Evolutionary conservation across 2,797 vertebrate species (phyloP).

Genomic region (Gallirallus australis): DNA sequence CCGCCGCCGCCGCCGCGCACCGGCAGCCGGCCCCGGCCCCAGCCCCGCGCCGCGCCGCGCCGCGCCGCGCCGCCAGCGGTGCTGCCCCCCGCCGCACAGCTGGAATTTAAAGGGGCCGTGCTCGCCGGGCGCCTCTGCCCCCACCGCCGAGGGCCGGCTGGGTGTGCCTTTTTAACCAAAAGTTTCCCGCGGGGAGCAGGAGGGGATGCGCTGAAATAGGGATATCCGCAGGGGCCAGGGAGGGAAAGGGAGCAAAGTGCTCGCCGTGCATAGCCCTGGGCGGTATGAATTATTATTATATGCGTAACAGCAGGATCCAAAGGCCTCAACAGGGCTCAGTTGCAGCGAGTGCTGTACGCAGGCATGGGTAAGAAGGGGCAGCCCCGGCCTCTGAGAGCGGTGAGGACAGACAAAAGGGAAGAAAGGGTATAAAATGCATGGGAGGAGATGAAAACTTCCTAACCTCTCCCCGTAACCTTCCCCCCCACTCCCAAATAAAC

Average conservation of each 20-base stretch:
- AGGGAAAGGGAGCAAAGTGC: background rate
- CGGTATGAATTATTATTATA: background rate
- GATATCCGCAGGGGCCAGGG: background rate
- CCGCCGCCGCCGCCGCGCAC: conserved; percentile 55
- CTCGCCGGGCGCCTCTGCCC: background rate
- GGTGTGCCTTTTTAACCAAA: background rate
- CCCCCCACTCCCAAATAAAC: too few species aligned
- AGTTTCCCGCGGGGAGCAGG: conserved; percentile 49
- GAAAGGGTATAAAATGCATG: background rate
- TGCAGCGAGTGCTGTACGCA: background rate
- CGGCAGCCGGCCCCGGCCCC: conserved; percentile 41
- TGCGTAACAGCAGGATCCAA: background rate
- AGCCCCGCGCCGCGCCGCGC: conserved; percentile 21
- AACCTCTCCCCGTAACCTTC: too few species aligned
- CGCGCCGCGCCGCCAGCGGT: conserved; percentile 70
- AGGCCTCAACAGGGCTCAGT: conserved; percentile 12
- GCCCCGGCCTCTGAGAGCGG: background rate
- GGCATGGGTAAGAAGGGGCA: background rate
- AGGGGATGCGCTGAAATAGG: background rate
- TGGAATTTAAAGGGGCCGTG: conserved; percentile 82
- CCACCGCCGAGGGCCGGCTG: background rate
- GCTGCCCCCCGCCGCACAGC: conserved; percentile 74
- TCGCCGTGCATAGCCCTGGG: background rate
- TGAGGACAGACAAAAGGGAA: background rate
- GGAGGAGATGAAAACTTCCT: background rate